These are phyloP conservation scores for Bombus sylvicola DNA, from an alignment of 1,140 invertebrate species.

Conservation along the genomic window DNA sequence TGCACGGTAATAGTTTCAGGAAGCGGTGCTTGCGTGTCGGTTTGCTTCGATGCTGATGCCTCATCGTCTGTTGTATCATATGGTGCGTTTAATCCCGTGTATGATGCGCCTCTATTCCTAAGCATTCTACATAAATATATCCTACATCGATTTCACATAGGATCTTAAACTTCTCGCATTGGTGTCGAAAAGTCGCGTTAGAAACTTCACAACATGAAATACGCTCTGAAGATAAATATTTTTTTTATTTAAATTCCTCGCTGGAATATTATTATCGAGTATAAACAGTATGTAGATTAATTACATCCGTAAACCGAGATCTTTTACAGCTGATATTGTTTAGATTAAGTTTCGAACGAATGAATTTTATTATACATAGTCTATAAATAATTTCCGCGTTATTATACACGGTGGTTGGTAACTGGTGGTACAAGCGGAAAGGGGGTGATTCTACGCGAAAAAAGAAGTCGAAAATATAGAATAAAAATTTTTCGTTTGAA, in stretches of 20 bases:
- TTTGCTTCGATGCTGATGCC: slow-evolving; percentile 6
- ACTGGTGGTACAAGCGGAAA: too few relatives aligned
- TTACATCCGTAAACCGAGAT: background rate
- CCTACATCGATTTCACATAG: background rate
- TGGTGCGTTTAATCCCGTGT: background rate
- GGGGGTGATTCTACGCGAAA: too few relatives aligned
- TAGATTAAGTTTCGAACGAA: background rate
- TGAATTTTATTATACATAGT: background rate
- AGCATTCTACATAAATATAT: background rate
- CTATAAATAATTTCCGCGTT: background rate
- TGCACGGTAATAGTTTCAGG: slow-evolving; percentile 18
- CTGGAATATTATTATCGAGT: background rate
- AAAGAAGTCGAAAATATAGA: too few relatives aligned
- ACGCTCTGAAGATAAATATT: too few relatives aligned
- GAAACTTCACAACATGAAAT: background rate
- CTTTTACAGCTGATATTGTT: too few relatives aligned
- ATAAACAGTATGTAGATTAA: background rate
- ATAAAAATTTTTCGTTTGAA: too few relatives aligned
- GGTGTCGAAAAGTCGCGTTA: background rate
- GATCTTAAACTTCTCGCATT: background rate
- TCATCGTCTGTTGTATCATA: background rate
- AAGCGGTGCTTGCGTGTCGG: background rate
- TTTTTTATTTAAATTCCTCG: background rate
- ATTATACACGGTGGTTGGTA: background rate
- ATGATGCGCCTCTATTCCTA: background rate